phyloP scores from a whole-genome alignment of 2,113 vertebrate genomes.

The Alces alces region DNA sequence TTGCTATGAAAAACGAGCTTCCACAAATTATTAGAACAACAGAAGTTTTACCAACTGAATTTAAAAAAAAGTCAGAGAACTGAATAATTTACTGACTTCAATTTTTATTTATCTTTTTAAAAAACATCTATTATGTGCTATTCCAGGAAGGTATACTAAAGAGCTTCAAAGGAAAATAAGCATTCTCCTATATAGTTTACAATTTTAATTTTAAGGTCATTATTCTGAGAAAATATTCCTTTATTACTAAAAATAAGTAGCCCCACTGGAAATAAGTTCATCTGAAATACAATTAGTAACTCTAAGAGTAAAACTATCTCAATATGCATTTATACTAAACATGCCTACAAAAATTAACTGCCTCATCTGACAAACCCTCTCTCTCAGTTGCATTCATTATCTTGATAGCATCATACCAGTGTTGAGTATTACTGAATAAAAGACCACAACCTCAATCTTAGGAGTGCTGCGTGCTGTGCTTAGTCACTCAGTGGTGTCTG shows the following conservation, averaged over 20 bases:
- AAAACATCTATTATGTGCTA: background rate
- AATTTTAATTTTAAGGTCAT: background rate
- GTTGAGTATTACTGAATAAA: background rate
- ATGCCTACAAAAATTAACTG: background rate
- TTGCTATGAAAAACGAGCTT: background rate
- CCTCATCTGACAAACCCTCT: background rate
- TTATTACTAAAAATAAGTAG: background rate
- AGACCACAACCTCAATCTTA: background rate
- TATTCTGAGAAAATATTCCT: background rate
- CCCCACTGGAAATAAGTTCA: background rate
- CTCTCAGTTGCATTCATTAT: background rate
- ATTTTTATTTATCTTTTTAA: background rate
- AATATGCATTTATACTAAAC: background rate
- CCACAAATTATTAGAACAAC: background rate
- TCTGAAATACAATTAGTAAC: background rate
- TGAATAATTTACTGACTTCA: background rate
- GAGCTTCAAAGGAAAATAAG: background rate
- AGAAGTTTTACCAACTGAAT: background rate
- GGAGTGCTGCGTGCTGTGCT: background rate
- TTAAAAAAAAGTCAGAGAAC: background rate
- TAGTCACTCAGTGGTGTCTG: rapidly evolving
- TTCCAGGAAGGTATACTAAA: background rate
- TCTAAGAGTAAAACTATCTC: background rate
- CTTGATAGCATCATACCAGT: background rate
- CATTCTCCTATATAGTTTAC: background rate